Evolutionary conservation across 2,888 invertebrate genomes (phyloP), one percentile per base, ranked within the genome.

Genomic region (Linnaemya tessellans): DNA sequence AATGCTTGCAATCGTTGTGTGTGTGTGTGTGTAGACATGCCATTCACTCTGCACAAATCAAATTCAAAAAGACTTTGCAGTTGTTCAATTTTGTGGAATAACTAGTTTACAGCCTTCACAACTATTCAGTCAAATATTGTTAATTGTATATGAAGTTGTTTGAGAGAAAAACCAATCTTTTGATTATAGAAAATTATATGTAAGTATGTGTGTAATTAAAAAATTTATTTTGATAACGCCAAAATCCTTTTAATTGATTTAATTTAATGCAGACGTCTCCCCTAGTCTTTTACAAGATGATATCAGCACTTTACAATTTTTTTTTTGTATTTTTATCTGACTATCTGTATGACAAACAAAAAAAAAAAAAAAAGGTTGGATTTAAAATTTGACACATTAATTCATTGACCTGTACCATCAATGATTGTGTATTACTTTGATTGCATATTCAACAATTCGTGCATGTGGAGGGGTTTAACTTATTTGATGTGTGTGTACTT

Each of bases 391-490:
- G 77, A 83, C 82, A 83, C 65, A 83, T 83, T 83, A 83, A 83
- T 83, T 83, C 82, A 83, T 83, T 83, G 82, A 83, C 82, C 82
- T 83, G 82, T 71, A 78, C 82, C 71, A 78, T 77, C 82, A 78
- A 60, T 78, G 82, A 83, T 83, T 83, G 58, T 83, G 43, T 83
- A 78, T 83, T 78, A 83, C 77, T 83, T 75, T 80, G 80, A 84
- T 80, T 77, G 73, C 78, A 73, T 83, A 86, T 86, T 86, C 86
- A 82, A 81, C 80, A 81, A 81, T 81, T 81, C 74, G 81, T 86
- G 58, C 71, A 77, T 77, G 77, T 67, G 58, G 43, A 60, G 30
- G 58, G 49, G 25, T 60, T 49, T 49, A 51, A 4, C 54, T 65
- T 67, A 15, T 20, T 22, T 64, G 22, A 7, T 67, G 41, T 43